Conservation (phyloP, 2,113 vertebrate species). For the Protobothrops mucrosquamatus region DNA sequence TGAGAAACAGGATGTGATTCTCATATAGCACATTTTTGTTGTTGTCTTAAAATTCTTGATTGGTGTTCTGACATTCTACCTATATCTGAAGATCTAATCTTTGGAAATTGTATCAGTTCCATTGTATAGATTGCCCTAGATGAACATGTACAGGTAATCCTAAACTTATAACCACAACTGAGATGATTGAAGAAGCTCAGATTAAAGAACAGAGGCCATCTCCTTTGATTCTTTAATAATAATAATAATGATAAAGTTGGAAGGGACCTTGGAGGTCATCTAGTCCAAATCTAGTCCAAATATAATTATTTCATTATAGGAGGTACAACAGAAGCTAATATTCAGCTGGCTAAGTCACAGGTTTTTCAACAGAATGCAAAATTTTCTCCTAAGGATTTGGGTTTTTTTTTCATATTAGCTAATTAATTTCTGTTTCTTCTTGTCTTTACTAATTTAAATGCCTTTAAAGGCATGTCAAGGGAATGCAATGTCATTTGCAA, state of each 20-base stretch:
- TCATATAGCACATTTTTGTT: neutral
- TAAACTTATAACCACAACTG: neutral
- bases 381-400: neutral
- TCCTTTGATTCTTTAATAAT: neutral
- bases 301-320: neutral
- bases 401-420: slow-evolving; percentile 38
- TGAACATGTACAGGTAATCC: neutral
- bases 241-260: no score
- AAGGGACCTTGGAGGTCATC: no score
- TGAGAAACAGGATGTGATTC: neutral
- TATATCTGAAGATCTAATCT: neutral
- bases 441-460: slow-evolving; percentile 42
- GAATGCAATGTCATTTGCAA: slow-evolving; percentile 38
- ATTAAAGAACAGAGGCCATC: neutral
- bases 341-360: neutral
- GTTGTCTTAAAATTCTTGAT: neutral
- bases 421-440: slow-evolving; percentile 47
- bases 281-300: no score
- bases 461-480: slow-evolving; percentile 15
- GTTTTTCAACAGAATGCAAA: neutral
- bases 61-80: neutral
- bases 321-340: neutral
- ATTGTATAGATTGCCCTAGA: neutral
- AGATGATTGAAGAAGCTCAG: neutral
- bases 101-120: neutral